Base-by-base conservation (phyloP, 64 coral and sea anemone genomes). In the Pachyseris speciosa region DNA sequence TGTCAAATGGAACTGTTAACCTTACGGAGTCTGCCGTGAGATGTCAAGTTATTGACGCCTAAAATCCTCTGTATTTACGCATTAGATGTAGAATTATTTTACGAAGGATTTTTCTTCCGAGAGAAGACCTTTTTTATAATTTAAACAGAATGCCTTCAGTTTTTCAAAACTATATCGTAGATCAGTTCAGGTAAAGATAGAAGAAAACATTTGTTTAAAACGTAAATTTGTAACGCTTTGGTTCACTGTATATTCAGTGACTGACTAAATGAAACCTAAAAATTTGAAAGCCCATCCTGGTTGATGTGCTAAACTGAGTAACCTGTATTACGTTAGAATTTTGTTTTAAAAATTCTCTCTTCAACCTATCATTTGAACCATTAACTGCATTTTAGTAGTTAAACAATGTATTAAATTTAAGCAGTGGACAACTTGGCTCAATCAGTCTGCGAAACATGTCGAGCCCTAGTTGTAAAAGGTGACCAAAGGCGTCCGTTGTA, bases 51-150 rank as follows among this genome's bases (percentile, higher is more conserved):
- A 39, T 57, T 81, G 77, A 81, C 53, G 36, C 50, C 12, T 63
- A 22, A 5, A 59, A 55, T 60, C 53, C 36, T 60, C 77, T 81
- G 77, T 81, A 81, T 81, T 81, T 81, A 37, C 52, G 52, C 19
- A 81, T 61, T 81, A 61, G 51, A 63, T 81, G 51, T 58, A 38
- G 63, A 81, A 81, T 58, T 40, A 81, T 61, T 61, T 81, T 12
- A 61, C 57, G 34, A 38, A 61, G n/a, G 4, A 5, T 61, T 61
- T 25, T 25, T 41, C 25, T 38, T 37, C 15, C n/a, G n/a, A n/a
- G 15, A 28, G 8, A 2, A 44, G 8, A 45, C 10, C 12, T 20
- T 37, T 30, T 49, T 30, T 27, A 75, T 31, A 75, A 17, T 28
- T 48, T 75, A 11, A 27, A 0, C 12, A 76, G 43, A 33, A 29